Base-by-base conservation (phyloP, 2,797 vertebrate species). In the Hydrolagus colliei region DNA sequence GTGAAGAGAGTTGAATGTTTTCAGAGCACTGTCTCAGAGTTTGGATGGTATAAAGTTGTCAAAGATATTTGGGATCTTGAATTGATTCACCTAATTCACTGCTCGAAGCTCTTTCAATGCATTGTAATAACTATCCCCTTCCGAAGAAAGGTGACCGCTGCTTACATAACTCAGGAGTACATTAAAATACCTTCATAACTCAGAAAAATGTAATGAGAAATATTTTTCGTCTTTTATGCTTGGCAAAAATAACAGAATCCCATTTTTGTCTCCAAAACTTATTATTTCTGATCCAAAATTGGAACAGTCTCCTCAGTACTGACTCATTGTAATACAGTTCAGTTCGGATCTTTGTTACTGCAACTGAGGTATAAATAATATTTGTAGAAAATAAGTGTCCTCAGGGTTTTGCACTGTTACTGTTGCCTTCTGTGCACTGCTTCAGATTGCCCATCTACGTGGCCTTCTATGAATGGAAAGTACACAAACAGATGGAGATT, bases 401-500 rank as follows among this genome's bases (percentile, higher is more conserved):
- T 20, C 52, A 10, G 32, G 79, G 65, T 41, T 18, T 32, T 41
- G 32, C 6, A 2, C 65, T 67, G 20, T 32, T 68, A 2, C n/a
- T 52, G 41, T 16, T 41, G 65, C 65, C 35, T 41, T 71, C 32
- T 71, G 65, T n/a, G 18, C 79, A 71, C 16, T 35, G 65, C 41
- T 41, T 84, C 16, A 52, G 27, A 71, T 84, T 71, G 67, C 27
- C 41, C 65, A 35, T 71, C 12, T 73, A 22, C 41, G 78, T 80
- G 16, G 35, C 32, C 79, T 35, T 68, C 32, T 84, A 52, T 41
- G 65, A 84, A 52, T 35, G 32, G 71, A 84, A 71, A 18, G n/a
- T 27, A 65, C 32, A 32, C 10, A 84, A 84, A 20, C 65, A 84
- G 79, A 32, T 84, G 79, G 67, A 71, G 79, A 20, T 84, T 84